These are phyloP conservation scores for Clupea harengus DNA, from an alignment of 2,113 vertebrate species.

Conservation along the genomic window DNA sequence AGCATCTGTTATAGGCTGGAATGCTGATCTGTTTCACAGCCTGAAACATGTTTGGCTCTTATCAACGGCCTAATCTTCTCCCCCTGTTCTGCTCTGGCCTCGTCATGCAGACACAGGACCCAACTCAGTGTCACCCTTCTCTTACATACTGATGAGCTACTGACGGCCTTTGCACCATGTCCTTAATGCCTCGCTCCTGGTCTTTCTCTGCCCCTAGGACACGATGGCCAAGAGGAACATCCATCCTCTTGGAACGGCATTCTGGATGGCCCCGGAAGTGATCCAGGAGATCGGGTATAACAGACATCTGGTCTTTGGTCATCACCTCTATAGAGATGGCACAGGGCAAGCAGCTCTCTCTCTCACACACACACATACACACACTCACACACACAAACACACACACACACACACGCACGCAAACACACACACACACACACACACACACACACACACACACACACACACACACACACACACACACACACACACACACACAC, in stretches of 20 bases:
- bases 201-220: slow-evolving; percentile 72
- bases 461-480: neutral
- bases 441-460: neutral
- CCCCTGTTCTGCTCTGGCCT: neutral
- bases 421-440: neutral
- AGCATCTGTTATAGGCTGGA: slow-evolving; percentile 41
- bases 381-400: neutral
- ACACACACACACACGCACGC: neutral
- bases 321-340: slow-evolving; percentile 98
- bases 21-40: slow-evolving; percentile 58
- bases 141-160: neutral
- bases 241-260: slow-evolving; percentile 68
- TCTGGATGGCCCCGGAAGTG: slow-evolving; percentile 78
- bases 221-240: slow-evolving; percentile 97
- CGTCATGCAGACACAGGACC: neutral
- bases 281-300: slow-evolving; percentile 77
- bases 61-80: neutral
- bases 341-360: slow-evolving; percentile 84
- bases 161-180: neutral
- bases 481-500: neutral
- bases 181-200: neutral
- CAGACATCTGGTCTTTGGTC: slow-evolving; percentile 93
- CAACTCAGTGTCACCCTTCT: neutral
- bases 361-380: neutral
- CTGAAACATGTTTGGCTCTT: slow-evolving; percentile 42